These are phyloP conservation scores for Albula goreensis DNA, from an alignment of 2,113 vertebrate species.

Conservation along the genomic window DNA sequence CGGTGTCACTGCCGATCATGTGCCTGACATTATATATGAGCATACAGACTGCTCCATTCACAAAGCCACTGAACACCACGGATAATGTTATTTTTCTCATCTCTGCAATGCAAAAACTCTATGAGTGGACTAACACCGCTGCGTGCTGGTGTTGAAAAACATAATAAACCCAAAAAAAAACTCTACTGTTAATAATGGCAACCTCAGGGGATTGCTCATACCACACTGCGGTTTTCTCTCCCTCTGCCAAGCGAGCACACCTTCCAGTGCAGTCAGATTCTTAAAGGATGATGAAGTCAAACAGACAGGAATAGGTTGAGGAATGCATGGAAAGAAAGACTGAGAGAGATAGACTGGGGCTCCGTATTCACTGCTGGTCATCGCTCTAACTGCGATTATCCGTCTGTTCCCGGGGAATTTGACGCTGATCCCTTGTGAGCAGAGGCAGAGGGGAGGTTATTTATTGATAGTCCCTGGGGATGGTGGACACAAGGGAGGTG, in stretches of 20 bases:
- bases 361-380: background rate
- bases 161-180: background rate
- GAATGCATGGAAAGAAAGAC: background rate
- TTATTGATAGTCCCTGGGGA: slow-evolving; percentile 6
- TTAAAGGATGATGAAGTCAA: background rate
- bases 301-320: background rate
- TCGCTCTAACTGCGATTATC: background rate
- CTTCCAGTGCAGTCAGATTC: background rate
- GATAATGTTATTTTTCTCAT: background rate
- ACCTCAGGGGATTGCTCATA: background rate
- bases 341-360: background rate
- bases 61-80: background rate
- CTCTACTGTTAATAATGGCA: background rate
- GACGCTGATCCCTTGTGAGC: background rate
- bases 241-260: background rate
- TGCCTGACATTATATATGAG: background rate
- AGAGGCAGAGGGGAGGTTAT: background rate
- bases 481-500: background rate
- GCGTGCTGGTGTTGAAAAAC: background rate
- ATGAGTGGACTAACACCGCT: background rate
- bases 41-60: background rate
- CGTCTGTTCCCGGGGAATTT: background rate
- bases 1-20: background rate
- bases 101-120: background rate
- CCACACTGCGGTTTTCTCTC: background rate